phyloP scores from a whole-genome alignment of 2,113 vertebrate genomes.

The Rynchops niger region DNA sequence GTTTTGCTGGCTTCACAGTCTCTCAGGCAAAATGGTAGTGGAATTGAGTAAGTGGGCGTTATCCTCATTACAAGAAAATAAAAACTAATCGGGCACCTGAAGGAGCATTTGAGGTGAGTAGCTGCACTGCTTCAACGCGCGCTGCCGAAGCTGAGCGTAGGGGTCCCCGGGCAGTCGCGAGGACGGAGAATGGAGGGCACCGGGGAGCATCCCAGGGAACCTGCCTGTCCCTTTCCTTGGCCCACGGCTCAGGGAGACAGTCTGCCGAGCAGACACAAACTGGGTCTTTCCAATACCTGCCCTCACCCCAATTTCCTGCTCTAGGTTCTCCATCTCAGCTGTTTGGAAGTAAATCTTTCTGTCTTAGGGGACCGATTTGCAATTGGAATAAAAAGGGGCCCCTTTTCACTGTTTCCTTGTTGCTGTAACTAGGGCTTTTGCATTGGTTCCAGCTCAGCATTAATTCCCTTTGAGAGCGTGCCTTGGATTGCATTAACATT shows the following conservation, averaged over 20 bases:
- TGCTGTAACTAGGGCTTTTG: conserved; percentile 12
- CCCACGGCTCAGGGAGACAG: fast-evolving
- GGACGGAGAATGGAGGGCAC: neutral
- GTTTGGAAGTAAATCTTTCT: neutral
- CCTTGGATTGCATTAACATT: conserved; percentile 28
- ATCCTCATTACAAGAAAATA: neutral
- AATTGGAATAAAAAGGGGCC: neutral
- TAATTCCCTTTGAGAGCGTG: conserved; percentile 51
- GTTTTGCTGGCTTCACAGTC: neutral
- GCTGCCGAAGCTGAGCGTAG: neutral
- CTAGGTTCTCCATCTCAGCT: fast-evolving
- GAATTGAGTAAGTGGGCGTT: neutral
- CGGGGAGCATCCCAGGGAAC: neutral
- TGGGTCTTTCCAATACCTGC: fast-evolving
- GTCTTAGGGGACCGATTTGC: neutral
- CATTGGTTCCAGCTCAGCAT: neutral
- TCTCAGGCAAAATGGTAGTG: neutral
- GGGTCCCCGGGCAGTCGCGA: fast-evolving
- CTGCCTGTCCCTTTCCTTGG: neutral
- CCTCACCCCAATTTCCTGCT: neutral
- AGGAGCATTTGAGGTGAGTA: neutral
- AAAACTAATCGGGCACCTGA: neutral
- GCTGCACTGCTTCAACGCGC: fast-evolving
- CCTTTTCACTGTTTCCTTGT: neutral
- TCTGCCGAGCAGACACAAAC: neutral